Base-by-base conservation (phyloP, 1,140 invertebrate genomes). In the Potamilus streckersoni region DNA sequence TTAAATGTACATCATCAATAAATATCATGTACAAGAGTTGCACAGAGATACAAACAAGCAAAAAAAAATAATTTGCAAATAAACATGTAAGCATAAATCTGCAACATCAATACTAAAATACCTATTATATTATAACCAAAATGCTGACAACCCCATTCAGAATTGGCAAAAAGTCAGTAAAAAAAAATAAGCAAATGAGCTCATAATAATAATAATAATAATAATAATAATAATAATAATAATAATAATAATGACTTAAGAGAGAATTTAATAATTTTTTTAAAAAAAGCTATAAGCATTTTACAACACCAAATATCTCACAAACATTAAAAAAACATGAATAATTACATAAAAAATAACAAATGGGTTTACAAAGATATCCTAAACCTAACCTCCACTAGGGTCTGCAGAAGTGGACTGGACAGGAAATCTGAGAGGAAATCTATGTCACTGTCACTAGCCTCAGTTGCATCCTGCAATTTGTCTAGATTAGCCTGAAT, bases 391-490 rank as follows among this genome's bases (percentile, higher is more conserved):
- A 87, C 86, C 78, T 86, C 78, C 57, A 85, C 75, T 64, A 87
- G 16, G 57, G 75, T 74, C 31, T 85, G 78, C 19, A 87, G 27
- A 15, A 78, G 20, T 23, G 77, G 76, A 71, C 83, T 79, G 57
- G 71, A 74, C 5, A 87, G 72, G 38, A 87, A 80, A 11, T 81
- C 69, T 71, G 76, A 81, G 6, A 87, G 78, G 73, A 87, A 86
- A 27, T 82, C 81, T 13, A 87, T 73, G 31, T 87, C 86, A 49
- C 66, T 66, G 69, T 82, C 63, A 11, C 76, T 73, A 6, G 83
- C 86, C 17, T 78, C 82, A 20, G 79, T 62, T 31, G 62, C 63
- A 62, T 83, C 77, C 55, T 79, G 79, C 16, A 87, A 67, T 14
- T 82, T 81, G 60, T 84, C 83, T 17, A 86, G 63, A 63, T 80